Percentiles rank a stretch among this genome's conserved stretches.
Evolutionary conservation across 2,888 invertebrate genomes (phyloP).

Genomic region (Tridacna gigas): DNA sequence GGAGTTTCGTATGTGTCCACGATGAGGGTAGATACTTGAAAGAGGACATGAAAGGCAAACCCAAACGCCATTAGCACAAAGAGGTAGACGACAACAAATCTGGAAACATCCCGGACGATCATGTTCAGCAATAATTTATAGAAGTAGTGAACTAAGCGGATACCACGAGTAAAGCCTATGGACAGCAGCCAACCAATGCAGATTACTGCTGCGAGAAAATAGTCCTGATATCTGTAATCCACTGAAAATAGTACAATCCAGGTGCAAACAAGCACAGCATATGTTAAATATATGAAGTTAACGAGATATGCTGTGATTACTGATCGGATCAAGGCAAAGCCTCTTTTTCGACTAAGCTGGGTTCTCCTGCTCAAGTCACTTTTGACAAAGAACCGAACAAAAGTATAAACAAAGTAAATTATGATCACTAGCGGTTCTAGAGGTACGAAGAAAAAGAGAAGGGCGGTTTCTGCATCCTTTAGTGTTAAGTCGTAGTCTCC

Average conservation of each 20-base stretch:
- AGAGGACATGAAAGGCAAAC: slow-evolving; percentile 77
- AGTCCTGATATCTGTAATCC: slow-evolving; percentile 69
- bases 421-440: slow-evolving; percentile 72
- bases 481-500: slow-evolving; percentile 38
- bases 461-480: slow-evolving; percentile 34
- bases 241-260: slow-evolving; percentile 73
- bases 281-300: slow-evolving; percentile 55
- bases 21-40: slow-evolving; percentile 70
- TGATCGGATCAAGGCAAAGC: slow-evolving; percentile 13
- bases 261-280: slow-evolving; percentile 67
- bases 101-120: slow-evolving; percentile 77
- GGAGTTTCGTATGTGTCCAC: slow-evolving; percentile 65
- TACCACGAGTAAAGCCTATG: slow-evolving; percentile 80
- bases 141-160: slow-evolving; percentile 80
- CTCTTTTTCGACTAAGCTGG: slow-evolving; percentile 19
- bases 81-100: slow-evolving; percentile 79
- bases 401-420: slow-evolving; percentile 48
- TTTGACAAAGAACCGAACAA: slow-evolving; percentile 6
- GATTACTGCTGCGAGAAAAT: slow-evolving; percentile 76
- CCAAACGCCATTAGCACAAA: slow-evolving; percentile 81
- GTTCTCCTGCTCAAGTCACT: slow-evolving; percentile 33
- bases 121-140: slow-evolving; percentile 81
- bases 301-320: slow-evolving; percentile 41
- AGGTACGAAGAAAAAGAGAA: slow-evolving; percentile 69
- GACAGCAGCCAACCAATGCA: slow-evolving; percentile 81